Evolutionary conservation across 1,140 invertebrate genomes (phyloP), one percentile per base, ranked within the genome.

Genomic region (Sycophila sp.): DNA sequence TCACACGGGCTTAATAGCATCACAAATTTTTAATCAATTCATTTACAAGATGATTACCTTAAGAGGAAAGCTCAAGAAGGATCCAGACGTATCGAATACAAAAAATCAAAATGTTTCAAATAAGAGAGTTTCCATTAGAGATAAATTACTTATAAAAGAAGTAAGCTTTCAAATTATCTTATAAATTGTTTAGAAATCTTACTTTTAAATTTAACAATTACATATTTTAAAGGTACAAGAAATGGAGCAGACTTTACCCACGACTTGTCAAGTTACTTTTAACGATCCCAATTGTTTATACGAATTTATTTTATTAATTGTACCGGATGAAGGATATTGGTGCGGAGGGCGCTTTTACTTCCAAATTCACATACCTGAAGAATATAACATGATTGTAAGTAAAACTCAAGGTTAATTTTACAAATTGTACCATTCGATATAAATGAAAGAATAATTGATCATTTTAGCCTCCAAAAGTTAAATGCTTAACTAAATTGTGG

Each of bases 381-480:
- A 98, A 64, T 98, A 98, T 88, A 98, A 98, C 86, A 96, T 97
- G 91, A 91, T 93, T 81, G 95, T 96, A 90, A 78, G 75, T 76
- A 70, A 72, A 62, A 34, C 42, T 56, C 51, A 6, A 53, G 22
- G 1, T 11, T 62, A 22, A 51, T 34, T 42, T 45, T 40, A 49
- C 60, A 19, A 53, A 24, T 53, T 55, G 1, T 55, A 19, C 1
- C 24, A 45, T 70, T 65, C 13, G 62, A 13, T 47, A 42, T 69
- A 49, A 5, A 26, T 30, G 1, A 51, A 32, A 30, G 51, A 66
- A 69, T 53, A 53, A 62, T 42, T 68, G 63, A 74, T 80, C 69
- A 30, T 91, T 93, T 72, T 78, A 97, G 95, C 96, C 96, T 59
- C 96, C 96, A 30, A 90, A 90, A 87, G 96, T 98, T 0, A 94